These are phyloP conservation scores for Casuarius casuarius DNA, from an alignment of 2,113 vertebrate genomes.

Conservation along the genomic window DNA sequence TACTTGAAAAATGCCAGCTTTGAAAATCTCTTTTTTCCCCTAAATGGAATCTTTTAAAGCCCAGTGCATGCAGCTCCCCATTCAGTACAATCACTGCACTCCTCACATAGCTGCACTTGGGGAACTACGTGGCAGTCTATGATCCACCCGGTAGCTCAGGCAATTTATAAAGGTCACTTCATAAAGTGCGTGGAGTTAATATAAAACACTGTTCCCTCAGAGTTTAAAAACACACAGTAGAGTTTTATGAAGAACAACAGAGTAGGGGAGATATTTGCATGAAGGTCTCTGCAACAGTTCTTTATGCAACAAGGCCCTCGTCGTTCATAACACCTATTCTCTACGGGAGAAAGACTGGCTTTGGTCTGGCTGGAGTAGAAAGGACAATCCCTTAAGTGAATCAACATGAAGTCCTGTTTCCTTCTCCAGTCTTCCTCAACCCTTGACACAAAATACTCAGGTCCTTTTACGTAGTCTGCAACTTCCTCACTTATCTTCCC, in stretches of 20 bases:
- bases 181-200: neutral
- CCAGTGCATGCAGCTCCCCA: conserved; percentile 11
- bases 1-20: conserved; percentile 51
- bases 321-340: neutral
- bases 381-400: neutral
- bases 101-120: conserved; percentile 7
- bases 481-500: neutral
- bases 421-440: neutral
- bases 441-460: neutral
- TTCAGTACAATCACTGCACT: conserved; percentile 26
- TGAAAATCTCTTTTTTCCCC: conserved; percentile 15
- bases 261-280: accelerated
- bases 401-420: neutral
- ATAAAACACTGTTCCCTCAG: neutral
- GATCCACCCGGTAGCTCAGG: neutral
- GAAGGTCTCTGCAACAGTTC: neutral
- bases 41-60: conserved; percentile 51
- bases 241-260: neutral
- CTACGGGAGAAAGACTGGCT: neutral
- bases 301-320: neutral
- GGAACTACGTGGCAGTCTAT: neutral
- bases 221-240: neutral
- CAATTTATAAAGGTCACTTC: conserved; percentile 5
- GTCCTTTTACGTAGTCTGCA: neutral
- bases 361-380: neutral